phyloP scores from a whole-genome alignment of 2,888 invertebrate genomes.

The Saturnia pavonia region DNA sequence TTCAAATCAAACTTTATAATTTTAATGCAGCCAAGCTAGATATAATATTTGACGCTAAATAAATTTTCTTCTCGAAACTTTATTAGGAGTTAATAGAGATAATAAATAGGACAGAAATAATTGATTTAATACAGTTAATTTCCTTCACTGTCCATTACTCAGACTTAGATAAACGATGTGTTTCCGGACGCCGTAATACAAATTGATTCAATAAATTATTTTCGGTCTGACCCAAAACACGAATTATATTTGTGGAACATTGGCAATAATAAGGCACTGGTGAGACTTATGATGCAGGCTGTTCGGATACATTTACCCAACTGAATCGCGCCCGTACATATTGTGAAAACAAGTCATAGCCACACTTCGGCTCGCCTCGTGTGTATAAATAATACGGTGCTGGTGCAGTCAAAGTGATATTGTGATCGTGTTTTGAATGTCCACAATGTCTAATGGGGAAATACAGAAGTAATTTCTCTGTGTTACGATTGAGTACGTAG shows the following conservation, averaged over 20 bases:
- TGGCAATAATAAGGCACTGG: background rate
- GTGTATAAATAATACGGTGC: too few relatives aligned
- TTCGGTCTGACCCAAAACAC: conserved; percentile 7
- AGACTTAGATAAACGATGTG: conserved; percentile 12
- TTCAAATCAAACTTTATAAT: background rate
- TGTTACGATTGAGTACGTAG: background rate
- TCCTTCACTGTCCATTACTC: background rate
- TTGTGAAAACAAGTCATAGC: background rate
- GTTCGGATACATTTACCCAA: background rate
- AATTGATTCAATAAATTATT: conserved; percentile 8
- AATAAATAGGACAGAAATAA: conserved; percentile 6
- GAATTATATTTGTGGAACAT: background rate
- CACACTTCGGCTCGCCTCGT: too few relatives aligned
- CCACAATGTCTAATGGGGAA: too few relatives aligned
- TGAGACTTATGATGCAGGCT: background rate
- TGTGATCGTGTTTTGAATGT: too few relatives aligned
- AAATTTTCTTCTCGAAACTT: background rate
- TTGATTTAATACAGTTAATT: conserved; percentile 8
- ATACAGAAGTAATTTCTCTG: background rate
- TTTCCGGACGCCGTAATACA: conserved; percentile 3
- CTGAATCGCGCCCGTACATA: background rate
- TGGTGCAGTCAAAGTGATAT: too few relatives aligned
- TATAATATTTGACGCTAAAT: background rate
- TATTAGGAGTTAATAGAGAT: conserved; percentile 8
- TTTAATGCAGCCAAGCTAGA: background rate